phyloP scores from a whole-genome alignment of 2,797 vertebrate genomes.

The Pangasius djambal region DNA sequence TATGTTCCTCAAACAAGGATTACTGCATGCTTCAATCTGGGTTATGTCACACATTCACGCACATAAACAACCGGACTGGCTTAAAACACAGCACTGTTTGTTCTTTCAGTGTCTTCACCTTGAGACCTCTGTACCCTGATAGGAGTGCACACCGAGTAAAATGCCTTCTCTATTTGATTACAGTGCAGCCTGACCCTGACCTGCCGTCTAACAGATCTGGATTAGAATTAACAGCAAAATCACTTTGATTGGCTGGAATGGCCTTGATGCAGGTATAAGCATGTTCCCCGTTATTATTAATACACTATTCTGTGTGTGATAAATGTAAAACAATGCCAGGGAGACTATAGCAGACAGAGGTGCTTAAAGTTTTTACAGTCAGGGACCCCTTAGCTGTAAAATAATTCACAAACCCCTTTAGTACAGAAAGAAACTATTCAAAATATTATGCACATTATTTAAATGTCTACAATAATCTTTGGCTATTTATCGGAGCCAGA shows the following conservation, averaged over 20 bases:
- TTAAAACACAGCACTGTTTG: slow-evolving; percentile 17
- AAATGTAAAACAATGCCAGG: not conserved
- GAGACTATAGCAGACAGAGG: not conserved
- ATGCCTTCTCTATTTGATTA: slow-evolving; percentile 9
- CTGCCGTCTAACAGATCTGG: not conserved
- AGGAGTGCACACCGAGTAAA: not conserved
- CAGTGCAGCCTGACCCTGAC: not conserved
- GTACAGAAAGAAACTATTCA: not conserved
- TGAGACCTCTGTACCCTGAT: slow-evolving; percentile 16
- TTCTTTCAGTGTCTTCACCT: slow-evolving; percentile 29
- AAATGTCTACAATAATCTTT: not conserved
- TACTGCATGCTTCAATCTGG: slow-evolving; percentile 31
- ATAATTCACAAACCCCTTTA: not conserved
- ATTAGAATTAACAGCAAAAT: slow-evolving; percentile 1
- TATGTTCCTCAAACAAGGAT: slow-evolving; percentile 44
- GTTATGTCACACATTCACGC: slow-evolving; percentile 14
- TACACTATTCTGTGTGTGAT: not conserved
- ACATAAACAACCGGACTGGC: slow-evolving; percentile 7
- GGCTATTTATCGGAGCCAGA: not conserved
- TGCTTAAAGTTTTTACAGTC: not conserved
- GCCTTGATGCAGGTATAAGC: not conserved
- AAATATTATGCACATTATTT: not conserved
- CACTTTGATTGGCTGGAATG: not conserved
- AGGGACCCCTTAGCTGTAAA: not conserved
- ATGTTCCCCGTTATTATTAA: not conserved